phyloP scores from a whole-genome alignment of 2,113 vertebrate genomes.

The Melanocharis versteri region DNA sequence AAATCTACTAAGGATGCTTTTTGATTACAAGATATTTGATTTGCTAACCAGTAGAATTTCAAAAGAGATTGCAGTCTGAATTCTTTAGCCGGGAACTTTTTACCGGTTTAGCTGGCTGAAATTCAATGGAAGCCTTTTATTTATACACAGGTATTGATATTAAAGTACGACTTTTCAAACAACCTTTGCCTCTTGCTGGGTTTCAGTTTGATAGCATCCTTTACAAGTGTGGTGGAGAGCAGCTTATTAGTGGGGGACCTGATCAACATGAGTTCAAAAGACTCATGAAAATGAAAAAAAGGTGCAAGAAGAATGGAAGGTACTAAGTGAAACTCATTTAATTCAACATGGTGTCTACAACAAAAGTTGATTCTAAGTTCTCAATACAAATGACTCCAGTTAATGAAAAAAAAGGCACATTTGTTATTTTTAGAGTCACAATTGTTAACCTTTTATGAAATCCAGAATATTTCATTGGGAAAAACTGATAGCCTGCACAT shows the following conservation, averaged over 20 bases:
- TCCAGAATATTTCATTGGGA: not conserved
- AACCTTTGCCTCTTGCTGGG: not conserved
- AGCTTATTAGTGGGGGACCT: not conserved
- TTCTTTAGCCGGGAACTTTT: not conserved
- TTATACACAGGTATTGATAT: not conserved
- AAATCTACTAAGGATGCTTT: not conserved
- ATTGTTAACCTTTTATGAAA: not conserved
- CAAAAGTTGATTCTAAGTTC: not conserved
- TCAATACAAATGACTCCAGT: not conserved
- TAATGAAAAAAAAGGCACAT: not conserved
- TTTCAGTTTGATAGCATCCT: not conserved
- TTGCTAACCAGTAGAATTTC: not conserved
- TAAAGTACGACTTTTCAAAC: not conserved
- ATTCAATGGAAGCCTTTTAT: not conserved
- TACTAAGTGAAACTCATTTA: not conserved
- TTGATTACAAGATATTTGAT: not conserved
- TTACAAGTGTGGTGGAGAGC: not conserved
- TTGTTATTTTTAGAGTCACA: not conserved
- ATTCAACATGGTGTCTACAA: not conserved
- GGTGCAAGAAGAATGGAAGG: not conserved
- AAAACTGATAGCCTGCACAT: not conserved
- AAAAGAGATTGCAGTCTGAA: not conserved
- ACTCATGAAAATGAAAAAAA: not conserved
- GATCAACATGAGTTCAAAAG: not conserved
- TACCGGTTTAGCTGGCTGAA: not conserved